Evolutionary conservation across 2,113 vertebrate species (phyloP), one percentile per base, ranked within the genome.

Genomic region (Circaetus gallicus): DNA sequence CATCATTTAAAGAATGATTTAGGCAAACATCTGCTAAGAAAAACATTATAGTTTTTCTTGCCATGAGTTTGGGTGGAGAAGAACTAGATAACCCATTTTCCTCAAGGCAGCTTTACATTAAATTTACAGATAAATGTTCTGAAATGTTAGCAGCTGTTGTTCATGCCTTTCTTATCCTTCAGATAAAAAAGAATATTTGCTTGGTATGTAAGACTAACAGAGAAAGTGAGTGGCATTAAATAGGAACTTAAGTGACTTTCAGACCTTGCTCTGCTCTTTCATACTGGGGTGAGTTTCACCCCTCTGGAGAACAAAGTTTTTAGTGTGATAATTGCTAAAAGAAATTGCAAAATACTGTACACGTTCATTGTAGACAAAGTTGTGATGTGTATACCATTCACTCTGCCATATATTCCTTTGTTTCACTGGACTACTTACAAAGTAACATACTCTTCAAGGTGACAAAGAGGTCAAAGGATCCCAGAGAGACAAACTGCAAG

Each of bases 1-100:
- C 56, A 52, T 87, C 14, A 87, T 82, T 94, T 91, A 91, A 87
- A 63, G 47, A 82, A 93, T 91, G 42, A 95, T 95, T 96, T 96
- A 95, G 61, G 31, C 52, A 89, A 93, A 84, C 59, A 91, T 86
- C 89, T 96, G 81, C 52, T 96, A 71, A 63, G 38, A 87, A 94
- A 43, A 93, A 74, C 56, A 67, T 80, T 58, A 77, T 17, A 59
- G 43, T 21, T 93, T 94, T 76, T 89, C 69, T 87, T 94, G 16
- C 55, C 13, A 4, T 56, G 26, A 59, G 18, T 38, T 40, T 69
- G 42, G 29, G 11, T 82, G 47, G 40, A 77, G 31, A 12, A 91
- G 29, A 84, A 69, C 65, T 65, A 85, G 47, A 93, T 56, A 82
- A 53, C 26, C 8, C 26, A 52, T 73, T 96, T 96, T 83, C 47